Conservation (phyloP, 1,140 invertebrate species). For the Antheraea mylitta region DNA sequence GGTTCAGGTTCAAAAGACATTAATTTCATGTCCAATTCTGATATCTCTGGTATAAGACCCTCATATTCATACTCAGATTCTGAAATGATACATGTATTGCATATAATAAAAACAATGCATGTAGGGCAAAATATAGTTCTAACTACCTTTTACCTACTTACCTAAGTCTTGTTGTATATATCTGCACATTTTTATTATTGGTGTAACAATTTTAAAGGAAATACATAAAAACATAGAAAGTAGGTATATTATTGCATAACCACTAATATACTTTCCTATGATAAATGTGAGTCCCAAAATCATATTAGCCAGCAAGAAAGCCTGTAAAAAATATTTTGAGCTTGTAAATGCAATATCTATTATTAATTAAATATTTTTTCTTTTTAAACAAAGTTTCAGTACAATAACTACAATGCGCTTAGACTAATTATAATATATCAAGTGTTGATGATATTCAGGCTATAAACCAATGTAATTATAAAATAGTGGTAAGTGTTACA, state of each 20-base stretch:
- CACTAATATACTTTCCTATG: conserved; percentile 56
- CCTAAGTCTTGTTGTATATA: conserved; percentile 63
- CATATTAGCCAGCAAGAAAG: conserved; percentile 61
- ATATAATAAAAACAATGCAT: background rate
- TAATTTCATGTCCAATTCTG: conserved; percentile 58
- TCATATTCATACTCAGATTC: conserved; percentile 67
- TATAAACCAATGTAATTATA: no score
- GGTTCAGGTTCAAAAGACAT: conserved; percentile 60
- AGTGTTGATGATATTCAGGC: no score
- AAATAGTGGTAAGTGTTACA: no score
- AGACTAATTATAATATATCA: no score
- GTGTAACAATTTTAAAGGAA: conserved; percentile 48
- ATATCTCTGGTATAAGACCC: conserved; percentile 59
- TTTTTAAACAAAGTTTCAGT: no score
- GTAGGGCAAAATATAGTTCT: background rate
- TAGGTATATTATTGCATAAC: conserved; percentile 53
- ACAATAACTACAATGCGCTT: no score
- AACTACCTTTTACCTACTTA: conserved; percentile 24
- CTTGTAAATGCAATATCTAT: background rate
- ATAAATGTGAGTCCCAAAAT: conserved; percentile 48
- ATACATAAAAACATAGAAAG: conserved; percentile 45
- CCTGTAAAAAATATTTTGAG: conserved; percentile 44
- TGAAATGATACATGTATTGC: conserved; percentile 26
- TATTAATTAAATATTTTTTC: no score
- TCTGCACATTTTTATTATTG: conserved; percentile 39